Percentiles rank a stretch among this genome's conserved stretches.
Conservation (phyloP, 2,797 vertebrate genomes). For the Phrynocephalus guinanensis region DNA sequence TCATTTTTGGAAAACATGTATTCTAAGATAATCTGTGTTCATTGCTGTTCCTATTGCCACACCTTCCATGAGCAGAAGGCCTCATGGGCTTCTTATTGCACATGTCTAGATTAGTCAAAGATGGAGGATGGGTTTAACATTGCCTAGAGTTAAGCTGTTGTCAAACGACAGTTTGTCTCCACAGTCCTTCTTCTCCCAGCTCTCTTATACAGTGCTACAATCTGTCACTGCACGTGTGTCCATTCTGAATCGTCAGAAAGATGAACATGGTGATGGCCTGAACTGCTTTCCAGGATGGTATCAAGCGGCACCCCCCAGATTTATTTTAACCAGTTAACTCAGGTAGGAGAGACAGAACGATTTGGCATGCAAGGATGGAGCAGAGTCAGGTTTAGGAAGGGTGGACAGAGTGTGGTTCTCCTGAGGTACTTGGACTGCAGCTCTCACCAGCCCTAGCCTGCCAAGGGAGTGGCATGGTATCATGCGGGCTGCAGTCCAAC, state of each 20-base stretch:
- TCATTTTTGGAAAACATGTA: conserved; percentile 11
- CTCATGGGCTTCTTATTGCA: neutral
- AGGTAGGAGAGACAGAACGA: neutral
- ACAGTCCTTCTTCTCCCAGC: neutral
- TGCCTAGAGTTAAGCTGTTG: neutral
- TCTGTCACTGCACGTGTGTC: neutral
- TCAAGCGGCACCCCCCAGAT: neutral
- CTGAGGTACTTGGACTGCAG: too few relatives aligned
- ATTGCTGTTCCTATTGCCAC: neutral
- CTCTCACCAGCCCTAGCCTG: too few relatives aligned
- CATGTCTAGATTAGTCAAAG: neutral
- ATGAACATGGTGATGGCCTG: neutral
- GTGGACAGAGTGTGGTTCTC: neutral
- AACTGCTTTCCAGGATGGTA: neutral
- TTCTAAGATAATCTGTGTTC: neutral
- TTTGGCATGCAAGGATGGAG: neutral
- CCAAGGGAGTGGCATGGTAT: too few relatives aligned
- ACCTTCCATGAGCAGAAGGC: neutral
- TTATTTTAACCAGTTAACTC: conserved; percentile 8
- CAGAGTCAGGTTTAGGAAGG: neutral
- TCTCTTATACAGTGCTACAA: too few relatives aligned
- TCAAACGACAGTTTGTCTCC: neutral
- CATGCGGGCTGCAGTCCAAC: too few relatives aligned
- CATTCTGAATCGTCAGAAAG: neutral
- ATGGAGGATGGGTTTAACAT: neutral